Base-by-base conservation (phyloP, 2,888 invertebrate genomes). In the Uloborus plumipes region DNA sequence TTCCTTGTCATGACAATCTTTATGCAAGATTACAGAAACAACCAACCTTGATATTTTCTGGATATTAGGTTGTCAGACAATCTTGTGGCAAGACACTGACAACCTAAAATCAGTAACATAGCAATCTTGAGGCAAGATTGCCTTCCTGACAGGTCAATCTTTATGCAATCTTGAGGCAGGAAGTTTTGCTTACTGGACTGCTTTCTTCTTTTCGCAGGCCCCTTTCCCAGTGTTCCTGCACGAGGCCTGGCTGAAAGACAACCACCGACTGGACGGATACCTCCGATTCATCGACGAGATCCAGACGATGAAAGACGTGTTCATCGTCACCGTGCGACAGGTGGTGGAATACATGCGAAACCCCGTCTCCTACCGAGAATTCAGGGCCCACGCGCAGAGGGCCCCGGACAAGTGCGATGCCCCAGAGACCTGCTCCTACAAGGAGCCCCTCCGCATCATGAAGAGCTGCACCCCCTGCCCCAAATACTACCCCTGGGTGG, bases 201-300 rank as follows among this genome's bases (percentile, higher is more conserved):
- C n/a, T n/a, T n/a, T n/a, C n/a, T n/a, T n/a, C n/a, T n/a, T n/a
- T n/a, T n/a, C n/a, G n/a, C n/a, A n/a, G n/a, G 92, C 94, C 6
- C 94, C 93, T 0, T 93, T 93, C 87, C 92, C 93, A 1, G 90
- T 93, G 86, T 93, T 91, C 87, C 88, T 93, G 67, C 93, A 93
- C 87, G 92, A 93, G 2, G 91, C 92, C 9, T 93, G 93, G 92
- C 92, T 93, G 86, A 74, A 74, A n/a, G 50, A 84, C 58, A 62
- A 61, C 47, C 50, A 71, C 15, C 65, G 76, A 51, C 39, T 76
- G 2, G 51, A 64, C 50, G 79, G 79, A 3, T 84, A 59, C 18
- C 15, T 58, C 16, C n/a, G n/a, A 1, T 84, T 84, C 18, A 31
- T 79, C 4, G 61, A 80, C 50, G 6, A 47, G 0, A 7, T 78